These are phyloP conservation scores for Carduelis carduelis DNA, from an alignment of 2,797 vertebrate genomes.

Conservation along the genomic window DNA sequence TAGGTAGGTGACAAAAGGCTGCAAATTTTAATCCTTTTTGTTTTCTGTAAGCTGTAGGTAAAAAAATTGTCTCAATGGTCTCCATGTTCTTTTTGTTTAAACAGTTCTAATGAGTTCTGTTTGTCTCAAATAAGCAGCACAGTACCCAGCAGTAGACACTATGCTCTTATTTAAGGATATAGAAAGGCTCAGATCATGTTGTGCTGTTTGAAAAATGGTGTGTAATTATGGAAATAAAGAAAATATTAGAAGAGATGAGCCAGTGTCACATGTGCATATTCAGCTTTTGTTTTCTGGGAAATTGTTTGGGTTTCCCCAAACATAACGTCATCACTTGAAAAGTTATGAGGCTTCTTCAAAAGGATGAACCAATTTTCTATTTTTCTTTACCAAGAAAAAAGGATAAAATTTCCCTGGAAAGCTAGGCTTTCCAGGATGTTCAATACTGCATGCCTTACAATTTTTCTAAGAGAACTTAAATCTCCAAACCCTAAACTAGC, in stretches of 20 bases:
- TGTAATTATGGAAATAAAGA: not conserved
- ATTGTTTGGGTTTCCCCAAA: not conserved
- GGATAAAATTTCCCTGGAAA: not conserved
- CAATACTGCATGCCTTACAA: not conserved
- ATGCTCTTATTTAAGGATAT: not conserved
- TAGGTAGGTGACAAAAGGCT: not conserved
- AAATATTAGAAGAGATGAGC: not conserved
- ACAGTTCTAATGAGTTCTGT: not conserved
- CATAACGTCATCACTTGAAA: not conserved
- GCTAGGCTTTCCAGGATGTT: not conserved
- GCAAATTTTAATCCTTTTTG: not conserved
- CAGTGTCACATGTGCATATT: fast-evolving
- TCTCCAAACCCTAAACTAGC: not conserved
- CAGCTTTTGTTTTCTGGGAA: not conserved
- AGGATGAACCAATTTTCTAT: not conserved
- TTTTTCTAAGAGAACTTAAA: not conserved
- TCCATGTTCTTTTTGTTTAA: not conserved
- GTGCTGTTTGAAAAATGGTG: not conserved
- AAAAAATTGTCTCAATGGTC: not conserved
- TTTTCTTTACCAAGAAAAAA: not conserved
- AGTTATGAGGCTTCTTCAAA: not conserved
- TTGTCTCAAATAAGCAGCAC: not conserved
- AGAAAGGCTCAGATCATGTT: not conserved
- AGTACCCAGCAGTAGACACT: not conserved
- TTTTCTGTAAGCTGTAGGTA: not conserved